Conservation (phyloP, 2,888 invertebrate genomes). For the Melanostoma mellinum region DNA sequence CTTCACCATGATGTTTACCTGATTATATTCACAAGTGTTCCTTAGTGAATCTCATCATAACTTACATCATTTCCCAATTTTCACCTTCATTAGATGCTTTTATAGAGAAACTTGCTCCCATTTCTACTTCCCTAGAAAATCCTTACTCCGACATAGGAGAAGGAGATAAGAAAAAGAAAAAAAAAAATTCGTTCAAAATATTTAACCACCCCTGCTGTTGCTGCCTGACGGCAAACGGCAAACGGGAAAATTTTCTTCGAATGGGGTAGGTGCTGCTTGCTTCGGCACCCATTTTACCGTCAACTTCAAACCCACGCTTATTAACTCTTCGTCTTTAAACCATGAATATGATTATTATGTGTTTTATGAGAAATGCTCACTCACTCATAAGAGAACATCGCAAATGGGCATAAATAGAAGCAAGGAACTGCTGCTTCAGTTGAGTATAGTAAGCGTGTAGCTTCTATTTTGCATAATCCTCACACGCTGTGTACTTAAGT, state of each 20-base stretch:
- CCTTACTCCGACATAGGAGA: neutral
- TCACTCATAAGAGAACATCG: conserved; percentile 48
- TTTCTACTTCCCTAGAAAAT: conserved; percentile 1
- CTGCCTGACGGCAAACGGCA: conserved; percentile 6
- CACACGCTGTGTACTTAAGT: conserved; percentile 52
- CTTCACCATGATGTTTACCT: neutral
- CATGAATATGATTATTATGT: conserved; percentile 69
- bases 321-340: conserved; percentile 55
- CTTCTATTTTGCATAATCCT: conserved; percentile 66
- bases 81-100: conserved; percentile 49
- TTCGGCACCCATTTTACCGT: neutral
- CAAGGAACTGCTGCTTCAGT: neutral
- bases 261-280: conserved; percentile 4
- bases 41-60: conserved; percentile 35
- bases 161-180: conserved; percentile 1
- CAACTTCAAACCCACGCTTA: conserved; percentile 23
- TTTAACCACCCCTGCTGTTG: conserved; percentile 25
- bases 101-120: conserved; percentile 8
- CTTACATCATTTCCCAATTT: conserved; percentile 54
- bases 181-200: conserved; percentile 21
- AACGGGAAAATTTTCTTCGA: neutral
- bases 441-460: conserved; percentile 38
- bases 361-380: conserved; percentile 52
- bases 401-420: conserved; percentile 30
- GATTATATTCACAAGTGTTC: conserved; percentile 29